Conservation (phyloP, 2,888 invertebrate genomes). For the Caenorhabditis macrosperma region DNA sequence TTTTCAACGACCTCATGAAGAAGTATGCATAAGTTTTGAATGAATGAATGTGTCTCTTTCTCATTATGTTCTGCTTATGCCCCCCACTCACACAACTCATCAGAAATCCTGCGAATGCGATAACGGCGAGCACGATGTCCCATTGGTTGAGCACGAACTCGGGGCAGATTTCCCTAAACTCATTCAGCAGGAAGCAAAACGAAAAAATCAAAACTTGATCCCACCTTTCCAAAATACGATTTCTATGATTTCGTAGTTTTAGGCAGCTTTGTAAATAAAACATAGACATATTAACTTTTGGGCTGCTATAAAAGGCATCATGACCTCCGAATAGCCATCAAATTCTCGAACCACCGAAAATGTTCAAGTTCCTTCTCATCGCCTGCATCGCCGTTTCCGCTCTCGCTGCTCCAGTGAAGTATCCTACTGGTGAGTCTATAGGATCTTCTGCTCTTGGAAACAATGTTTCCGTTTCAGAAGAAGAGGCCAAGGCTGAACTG, state of each 20-base stretch:
- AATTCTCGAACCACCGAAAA: background rate
- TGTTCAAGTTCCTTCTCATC: constrained; percentile 2
- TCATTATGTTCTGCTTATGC: background rate
- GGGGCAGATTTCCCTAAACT: constrained; percentile 12
- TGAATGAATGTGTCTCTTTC: too few species aligned
- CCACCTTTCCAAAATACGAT: too few species aligned
- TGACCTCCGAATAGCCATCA: too few species aligned
- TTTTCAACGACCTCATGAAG: constrained; percentile 10
- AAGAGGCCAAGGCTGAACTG: background rate
- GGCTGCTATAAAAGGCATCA: too few species aligned
- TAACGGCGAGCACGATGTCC: constrained; percentile 18
- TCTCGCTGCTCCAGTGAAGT: background rate
- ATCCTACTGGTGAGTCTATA: background rate
- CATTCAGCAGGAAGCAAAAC: too few species aligned
- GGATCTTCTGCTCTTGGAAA: background rate
- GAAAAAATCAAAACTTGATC: too few species aligned
- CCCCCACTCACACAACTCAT: constrained; percentile 17
- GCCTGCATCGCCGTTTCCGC: background rate
- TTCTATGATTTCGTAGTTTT: too few species aligned
- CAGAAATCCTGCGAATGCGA: constrained; percentile 11
- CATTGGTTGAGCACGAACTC: constrained; percentile 15
- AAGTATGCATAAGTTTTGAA: background rate
- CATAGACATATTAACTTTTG: too few species aligned
- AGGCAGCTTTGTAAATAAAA: too few species aligned
- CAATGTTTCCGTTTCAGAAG: background rate